Percentiles rank a stretch among this genome's conserved stretches.
These are phyloP conservation scores for human (Homo sapiens) DNA, from an alignment of 2,113 vertebrate genomes.

Conservation along the genomic window DNA sequence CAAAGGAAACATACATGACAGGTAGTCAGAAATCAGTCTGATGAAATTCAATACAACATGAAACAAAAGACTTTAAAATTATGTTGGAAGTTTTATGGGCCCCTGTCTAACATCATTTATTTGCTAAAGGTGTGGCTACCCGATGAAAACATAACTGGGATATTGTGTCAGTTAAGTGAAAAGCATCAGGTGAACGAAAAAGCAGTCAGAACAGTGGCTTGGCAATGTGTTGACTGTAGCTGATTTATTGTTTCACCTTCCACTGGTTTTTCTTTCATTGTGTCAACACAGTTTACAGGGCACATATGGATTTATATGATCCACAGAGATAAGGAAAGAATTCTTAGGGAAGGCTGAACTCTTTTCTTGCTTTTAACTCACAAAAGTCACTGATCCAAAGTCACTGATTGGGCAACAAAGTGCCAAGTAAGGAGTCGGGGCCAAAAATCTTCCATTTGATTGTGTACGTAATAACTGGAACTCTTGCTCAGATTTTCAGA, in stretches of 20 bases:
- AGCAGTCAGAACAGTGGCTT: neutral
- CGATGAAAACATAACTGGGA: neutral
- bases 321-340: neutral
- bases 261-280: neutral
- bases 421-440: neutral
- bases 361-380: constrained; percentile 17
- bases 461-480: neutral
- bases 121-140: neutral
- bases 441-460: neutral
- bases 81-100: constrained; percentile 1
- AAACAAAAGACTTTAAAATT: constrained; percentile 60
- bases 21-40: constrained; percentile 58
- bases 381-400: neutral
- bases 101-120: neutral
- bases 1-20: constrained; percentile 70
- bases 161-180: neutral
- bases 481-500: neutral
- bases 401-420: neutral
- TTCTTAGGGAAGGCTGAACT: neutral
- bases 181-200: neutral
- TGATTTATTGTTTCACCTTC: constrained; percentile 32
- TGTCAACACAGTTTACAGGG: neutral
- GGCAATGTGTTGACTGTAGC: neutral
- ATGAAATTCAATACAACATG: constrained; percentile 44
- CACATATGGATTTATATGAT: neutral